A percentile compares a stretch with the other conserved stretches of the same genome.
These are phyloP conservation scores for Blastobasis lacticolella DNA, from an alignment of 2,888 invertebrate species.

Conservation along the genomic window DNA sequence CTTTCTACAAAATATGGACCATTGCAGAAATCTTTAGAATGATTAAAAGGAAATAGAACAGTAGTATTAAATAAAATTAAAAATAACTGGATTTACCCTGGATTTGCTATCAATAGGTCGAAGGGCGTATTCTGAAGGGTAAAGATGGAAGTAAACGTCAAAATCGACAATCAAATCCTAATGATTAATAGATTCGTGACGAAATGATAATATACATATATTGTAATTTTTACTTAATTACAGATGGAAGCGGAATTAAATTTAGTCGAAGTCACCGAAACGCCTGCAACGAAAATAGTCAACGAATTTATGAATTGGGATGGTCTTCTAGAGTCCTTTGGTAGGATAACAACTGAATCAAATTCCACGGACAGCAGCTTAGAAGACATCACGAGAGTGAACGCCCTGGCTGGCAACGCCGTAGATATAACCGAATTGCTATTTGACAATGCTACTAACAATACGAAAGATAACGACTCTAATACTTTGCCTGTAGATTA, in stretches of 20 bases:
- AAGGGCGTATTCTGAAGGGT: too few relatives aligned
- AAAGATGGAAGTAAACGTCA: too few relatives aligned
- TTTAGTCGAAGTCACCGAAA: constrained; percentile 26
- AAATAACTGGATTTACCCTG: too few relatives aligned
- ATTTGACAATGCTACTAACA: constrained; percentile 45
- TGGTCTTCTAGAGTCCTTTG: constrained; percentile 60
- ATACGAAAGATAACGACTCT: constrained; percentile 33
- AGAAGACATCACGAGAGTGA: constrained; percentile 46
- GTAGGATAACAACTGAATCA: constrained; percentile 59
- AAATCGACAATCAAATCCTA: too few relatives aligned
- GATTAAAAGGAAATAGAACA: too few relatives aligned
- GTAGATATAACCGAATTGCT: constrained; percentile 60
- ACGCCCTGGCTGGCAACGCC: constrained; percentile 28
- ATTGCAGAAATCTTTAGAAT: not conserved
- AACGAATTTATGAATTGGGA: constrained; percentile 60
- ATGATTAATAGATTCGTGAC: not conserved
- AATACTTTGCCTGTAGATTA: constrained; percentile 43
- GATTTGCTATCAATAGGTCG: too few relatives aligned
- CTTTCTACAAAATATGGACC: not conserved
- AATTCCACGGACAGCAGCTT: constrained; percentile 57
- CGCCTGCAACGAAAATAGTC: constrained; percentile 22
- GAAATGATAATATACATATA: constrained; percentile 8
- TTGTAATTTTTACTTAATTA: not conserved
- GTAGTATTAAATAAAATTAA: not conserved
- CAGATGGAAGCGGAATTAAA: constrained; percentile 39